A percentile compares a stretch with the other conserved stretches of the same genome.
Evolutionary conservation across 1,140 invertebrate genomes (phyloP).

Genomic region (Caligus rogercresseyi): DNA sequence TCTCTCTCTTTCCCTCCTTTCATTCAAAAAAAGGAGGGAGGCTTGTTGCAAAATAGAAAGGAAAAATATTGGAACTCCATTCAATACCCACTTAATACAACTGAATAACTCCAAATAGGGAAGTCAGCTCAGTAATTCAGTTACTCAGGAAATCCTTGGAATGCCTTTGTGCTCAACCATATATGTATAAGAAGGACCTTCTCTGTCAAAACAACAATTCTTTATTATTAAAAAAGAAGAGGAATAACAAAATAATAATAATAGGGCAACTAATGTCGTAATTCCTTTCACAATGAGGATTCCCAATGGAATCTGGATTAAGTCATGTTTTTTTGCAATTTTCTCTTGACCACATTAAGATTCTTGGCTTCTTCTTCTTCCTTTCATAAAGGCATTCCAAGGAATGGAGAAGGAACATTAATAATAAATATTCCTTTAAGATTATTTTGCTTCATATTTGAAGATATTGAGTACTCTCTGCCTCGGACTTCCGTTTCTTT

Average conservation of each 20-base stretch:
- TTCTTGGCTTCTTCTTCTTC: background rate
- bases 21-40: too few species aligned
- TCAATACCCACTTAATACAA: too few species aligned
- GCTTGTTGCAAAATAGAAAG: too few species aligned
- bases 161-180: background rate
- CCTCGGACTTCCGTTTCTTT: too few species aligned
- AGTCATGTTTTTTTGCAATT: background rate
- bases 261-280: background rate
- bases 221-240: background rate
- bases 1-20: too few species aligned
- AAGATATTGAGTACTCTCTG: too few species aligned
- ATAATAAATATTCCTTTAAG: background rate
- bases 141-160: background rate
- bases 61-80: too few species aligned
- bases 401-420: background rate
- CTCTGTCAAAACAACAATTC: background rate
- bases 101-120: too few species aligned
- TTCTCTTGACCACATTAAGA: background rate
- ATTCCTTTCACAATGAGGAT: background rate
- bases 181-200: too few species aligned
- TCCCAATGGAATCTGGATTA: background rate
- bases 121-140: background rate
- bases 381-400: background rate
- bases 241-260: background rate
- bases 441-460: background rate